A percentile compares a stretch with the other conserved stretches of the same genome.
These are phyloP conservation scores for Fragum whitleyi DNA, from an alignment of 2,888 invertebrate species.

Conservation along the genomic window DNA sequence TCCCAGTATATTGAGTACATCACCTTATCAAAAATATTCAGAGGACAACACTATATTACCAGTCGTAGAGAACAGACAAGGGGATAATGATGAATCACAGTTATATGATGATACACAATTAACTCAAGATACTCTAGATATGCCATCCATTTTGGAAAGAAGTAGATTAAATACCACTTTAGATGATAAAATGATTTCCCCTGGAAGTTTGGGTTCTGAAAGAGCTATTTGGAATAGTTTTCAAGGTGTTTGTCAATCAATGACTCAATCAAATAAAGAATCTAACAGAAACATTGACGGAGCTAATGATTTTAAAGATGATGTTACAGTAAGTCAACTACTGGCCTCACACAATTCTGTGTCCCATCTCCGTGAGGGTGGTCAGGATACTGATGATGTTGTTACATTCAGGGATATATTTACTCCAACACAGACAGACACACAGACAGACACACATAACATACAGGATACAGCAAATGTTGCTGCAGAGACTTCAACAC, in stretches of 20 bases:
- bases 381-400: neutral
- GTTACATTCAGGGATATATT: slow-evolving; percentile 20
- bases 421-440: slow-evolving; percentile 13
- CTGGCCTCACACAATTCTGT: neutral
- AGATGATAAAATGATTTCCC: neutral
- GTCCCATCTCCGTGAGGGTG: neutral
- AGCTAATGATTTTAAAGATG: neutral
- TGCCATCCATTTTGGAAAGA: slow-evolving; percentile 5
- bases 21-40: neutral
- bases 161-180: neutral
- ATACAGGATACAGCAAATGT: neutral
- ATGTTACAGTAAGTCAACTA: slow-evolving; percentile 6
- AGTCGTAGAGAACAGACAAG: neutral
- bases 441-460: neutral
- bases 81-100: neutral
- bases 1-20: neutral
- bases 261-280: neutral
- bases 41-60: too few species aligned
- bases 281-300: neutral
- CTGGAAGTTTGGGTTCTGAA: neutral
- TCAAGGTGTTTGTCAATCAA: too few species aligned
- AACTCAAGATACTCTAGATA: slow-evolving; percentile 19
- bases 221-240: too few species aligned
- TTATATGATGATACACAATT: neutral
- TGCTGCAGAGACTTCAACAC: neutral